phyloP scores from a whole-genome alignment of 2,113 vertebrate species.

The Puffinus mauretanicus region DNA sequence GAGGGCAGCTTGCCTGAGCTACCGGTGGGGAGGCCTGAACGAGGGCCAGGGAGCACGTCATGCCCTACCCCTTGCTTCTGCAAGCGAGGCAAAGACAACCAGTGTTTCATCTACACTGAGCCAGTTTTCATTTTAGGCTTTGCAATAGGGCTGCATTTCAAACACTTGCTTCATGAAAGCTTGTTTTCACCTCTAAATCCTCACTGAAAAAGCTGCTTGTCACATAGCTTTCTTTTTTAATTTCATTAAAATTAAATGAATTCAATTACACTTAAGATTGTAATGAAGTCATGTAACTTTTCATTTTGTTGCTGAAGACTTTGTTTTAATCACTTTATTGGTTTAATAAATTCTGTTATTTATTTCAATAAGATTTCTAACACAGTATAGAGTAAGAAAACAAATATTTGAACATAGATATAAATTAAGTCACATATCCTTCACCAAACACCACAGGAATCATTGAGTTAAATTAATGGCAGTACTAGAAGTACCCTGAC shows the following conservation, averaged over 20 bases:
- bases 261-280: neutral
- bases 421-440: neutral
- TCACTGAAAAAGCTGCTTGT: neutral
- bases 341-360: neutral
- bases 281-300: neutral
- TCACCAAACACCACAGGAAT: neutral
- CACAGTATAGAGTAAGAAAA: neutral
- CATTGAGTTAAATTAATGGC: neutral
- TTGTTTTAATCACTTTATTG: neutral
- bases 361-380: neutral
- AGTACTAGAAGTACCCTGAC: neutral
- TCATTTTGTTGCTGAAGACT: neutral
- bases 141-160: neutral
- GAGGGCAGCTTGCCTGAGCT: neutral
- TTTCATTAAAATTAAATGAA: neutral
- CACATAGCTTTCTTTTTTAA: neutral
- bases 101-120: neutral
- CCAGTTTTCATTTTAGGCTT: neutral
- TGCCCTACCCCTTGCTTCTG: neutral
- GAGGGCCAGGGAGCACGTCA: accelerated
- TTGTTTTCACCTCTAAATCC: neutral
- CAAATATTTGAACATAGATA: neutral
- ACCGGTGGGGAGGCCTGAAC: neutral
- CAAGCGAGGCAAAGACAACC: accelerated
- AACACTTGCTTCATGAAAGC: neutral